These are phyloP conservation scores for Drosophila parthenogenetica DNA, from an alignment of 2,888 invertebrate genomes.

Conservation along the genomic window DNA sequence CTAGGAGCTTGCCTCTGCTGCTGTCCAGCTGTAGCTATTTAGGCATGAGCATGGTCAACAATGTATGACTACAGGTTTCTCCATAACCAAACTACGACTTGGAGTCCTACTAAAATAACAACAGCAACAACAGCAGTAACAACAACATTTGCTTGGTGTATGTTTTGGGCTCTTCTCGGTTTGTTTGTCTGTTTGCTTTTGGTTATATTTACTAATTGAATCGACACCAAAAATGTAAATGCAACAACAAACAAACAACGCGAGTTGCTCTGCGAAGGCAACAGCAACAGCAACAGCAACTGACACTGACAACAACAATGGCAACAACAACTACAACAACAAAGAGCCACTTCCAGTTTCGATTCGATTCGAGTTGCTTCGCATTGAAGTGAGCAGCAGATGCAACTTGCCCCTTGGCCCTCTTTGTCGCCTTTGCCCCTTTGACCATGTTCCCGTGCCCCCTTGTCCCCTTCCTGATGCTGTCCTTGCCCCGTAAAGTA, in stretches of 20 bases:
- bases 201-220: constrained; percentile 85
- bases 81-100: constrained; percentile 21
- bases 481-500: constrained; percentile 50
- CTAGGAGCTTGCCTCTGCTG: constrained; percentile 25
- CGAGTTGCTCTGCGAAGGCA: constrained; percentile 53
- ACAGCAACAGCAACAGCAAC: constrained; percentile 49
- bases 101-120: constrained; percentile 1
- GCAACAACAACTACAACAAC: constrained; percentile 4
- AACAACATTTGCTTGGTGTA: constrained; percentile 61
- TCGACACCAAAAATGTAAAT: constrained; percentile 84
- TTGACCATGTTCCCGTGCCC: constrained; percentile 21
- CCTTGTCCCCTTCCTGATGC: constrained; percentile 1
- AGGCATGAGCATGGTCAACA: constrained; percentile 76
- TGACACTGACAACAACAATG: constrained; percentile 26
- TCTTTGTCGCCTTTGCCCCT: constrained; percentile 4
- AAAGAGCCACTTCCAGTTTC: constrained; percentile 62
- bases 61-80: constrained; percentile 73
- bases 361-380: constrained; percentile 32
- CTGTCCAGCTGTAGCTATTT: constrained; percentile 54
- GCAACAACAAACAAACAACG: constrained; percentile 74
- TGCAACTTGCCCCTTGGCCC: constrained; percentile 29
- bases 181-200: constrained; percentile 79
- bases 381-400: constrained; percentile 48
- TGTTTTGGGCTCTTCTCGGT: constrained; percentile 39
- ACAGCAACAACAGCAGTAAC: constrained; percentile 24